Evolutionary conservation across 30 jellyfish, hydroid and myxozoan genomes (phyloP).

Genomic region (Aurelia sp.): DNA sequence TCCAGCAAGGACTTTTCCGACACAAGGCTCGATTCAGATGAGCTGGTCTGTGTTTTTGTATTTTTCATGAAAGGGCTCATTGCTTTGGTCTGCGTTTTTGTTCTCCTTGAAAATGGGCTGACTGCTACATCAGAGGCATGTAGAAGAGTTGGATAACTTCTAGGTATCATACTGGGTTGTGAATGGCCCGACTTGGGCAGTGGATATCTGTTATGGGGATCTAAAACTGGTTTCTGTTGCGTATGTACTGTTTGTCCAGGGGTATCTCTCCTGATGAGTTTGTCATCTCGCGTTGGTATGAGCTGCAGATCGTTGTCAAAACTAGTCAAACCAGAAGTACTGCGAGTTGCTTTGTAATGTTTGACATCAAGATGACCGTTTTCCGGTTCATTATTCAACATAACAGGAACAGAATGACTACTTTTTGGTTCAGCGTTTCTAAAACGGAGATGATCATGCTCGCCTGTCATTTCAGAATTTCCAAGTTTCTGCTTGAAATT

Average conservation of each 20-base stretch:
- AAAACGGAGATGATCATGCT: too few species aligned
- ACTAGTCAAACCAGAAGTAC: too few species aligned
- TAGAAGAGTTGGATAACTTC: not conserved
- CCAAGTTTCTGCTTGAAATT: too few species aligned
- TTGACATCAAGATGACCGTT: too few species aligned
- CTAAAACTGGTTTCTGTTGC: too few species aligned
- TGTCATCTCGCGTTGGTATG: slow-evolving; percentile 34
- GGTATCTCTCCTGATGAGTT: not conserved
- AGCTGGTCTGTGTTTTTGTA: slow-evolving; percentile 69
- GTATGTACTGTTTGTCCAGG: not conserved
- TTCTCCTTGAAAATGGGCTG: slow-evolving; percentile 20
- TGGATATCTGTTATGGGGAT: too few species aligned
- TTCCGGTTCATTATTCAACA: too few species aligned
- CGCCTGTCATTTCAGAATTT: too few species aligned
- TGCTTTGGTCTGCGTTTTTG: too few species aligned
- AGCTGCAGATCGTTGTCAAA: slow-evolving; percentile 36
- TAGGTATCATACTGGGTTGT: not conserved
- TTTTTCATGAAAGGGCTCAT: not conserved
- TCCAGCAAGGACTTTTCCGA: slow-evolving; percentile 66
- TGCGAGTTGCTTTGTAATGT: too few species aligned
- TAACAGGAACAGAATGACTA: too few species aligned
- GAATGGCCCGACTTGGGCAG: not conserved
- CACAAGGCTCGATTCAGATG: slow-evolving; percentile 68
- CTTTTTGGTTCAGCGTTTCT: too few species aligned
- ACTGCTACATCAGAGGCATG: slow-evolving; percentile 34